These are phyloP conservation scores for Philopotamus ludificatus DNA, from an alignment of 1,140 invertebrate species.

Conservation along the genomic window DNA sequence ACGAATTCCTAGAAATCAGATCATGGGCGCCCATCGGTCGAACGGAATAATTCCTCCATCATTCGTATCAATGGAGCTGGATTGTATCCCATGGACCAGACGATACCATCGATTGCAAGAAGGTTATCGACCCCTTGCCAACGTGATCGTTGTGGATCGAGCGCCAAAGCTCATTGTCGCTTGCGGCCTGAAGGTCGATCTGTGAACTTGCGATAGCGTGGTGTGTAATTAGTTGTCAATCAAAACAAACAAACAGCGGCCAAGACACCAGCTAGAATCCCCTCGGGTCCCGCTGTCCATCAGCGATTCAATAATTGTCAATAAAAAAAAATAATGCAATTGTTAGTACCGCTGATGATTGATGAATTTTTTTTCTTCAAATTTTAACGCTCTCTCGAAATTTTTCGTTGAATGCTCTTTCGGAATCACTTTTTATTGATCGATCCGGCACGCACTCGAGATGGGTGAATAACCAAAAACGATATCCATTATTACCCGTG, in stretches of 20 bases:
- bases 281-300: background rate
- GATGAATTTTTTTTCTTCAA: too few species aligned
- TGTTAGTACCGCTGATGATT: too few species aligned
- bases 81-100: conserved; percentile 7
- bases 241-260: conserved; percentile 26
- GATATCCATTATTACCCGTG: too few species aligned
- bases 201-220: conserved; percentile 26
- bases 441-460: too few species aligned
- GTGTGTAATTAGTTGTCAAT: conserved; percentile 34
- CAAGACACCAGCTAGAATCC: conserved; percentile 10
- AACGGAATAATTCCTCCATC: conserved; percentile 15
- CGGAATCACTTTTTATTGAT: too few species aligned
- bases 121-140: background rate
- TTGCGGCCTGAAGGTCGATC: background rate
- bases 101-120: background rate
- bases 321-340: too few species aligned
- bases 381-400: too few species aligned
- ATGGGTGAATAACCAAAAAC: too few species aligned
- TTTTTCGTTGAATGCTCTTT: too few species aligned
- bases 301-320: too few species aligned
- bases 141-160: background rate
- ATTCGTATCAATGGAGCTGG: conserved; percentile 19
- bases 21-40: conserved; percentile 4
- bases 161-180: too few species aligned
- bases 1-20: conserved; percentile 5